A percentile compares a stretch with the other conserved stretches of the same genome.
These are phyloP conservation scores for Scaptodrosophila latifasciaeformis DNA, from an alignment of 2,888 invertebrate species.

Conservation along the genomic window DNA sequence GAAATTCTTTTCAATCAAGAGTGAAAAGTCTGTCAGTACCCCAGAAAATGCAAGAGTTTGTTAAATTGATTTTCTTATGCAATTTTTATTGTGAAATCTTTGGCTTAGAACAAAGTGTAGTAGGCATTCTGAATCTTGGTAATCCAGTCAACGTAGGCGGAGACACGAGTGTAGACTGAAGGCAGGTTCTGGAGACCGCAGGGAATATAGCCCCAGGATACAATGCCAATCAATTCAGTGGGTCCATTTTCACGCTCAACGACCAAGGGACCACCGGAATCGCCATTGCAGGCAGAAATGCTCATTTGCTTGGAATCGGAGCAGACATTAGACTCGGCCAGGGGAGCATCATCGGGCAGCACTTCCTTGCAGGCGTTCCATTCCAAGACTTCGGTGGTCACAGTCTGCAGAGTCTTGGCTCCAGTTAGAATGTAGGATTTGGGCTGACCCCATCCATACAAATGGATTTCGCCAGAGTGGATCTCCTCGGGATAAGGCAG, in stretches of 20 bases:
- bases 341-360: conserved; percentile 56
- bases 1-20: no score
- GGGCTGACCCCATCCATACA: conserved; percentile 76
- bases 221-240: conserved; percentile 74
- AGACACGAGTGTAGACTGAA: conserved; percentile 75
- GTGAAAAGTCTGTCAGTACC: no score
- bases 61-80: no score
- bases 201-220: conserved; percentile 77
- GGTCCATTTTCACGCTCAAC: conserved; percentile 39
- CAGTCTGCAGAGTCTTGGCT: conserved; percentile 64
- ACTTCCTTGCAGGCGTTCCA: conserved; percentile 47
- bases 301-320: conserved; percentile 74
- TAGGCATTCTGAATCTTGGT: conserved; percentile 50
- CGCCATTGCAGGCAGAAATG: conserved; percentile 75
- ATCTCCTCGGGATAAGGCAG: conserved; percentile 67
- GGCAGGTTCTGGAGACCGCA: conserved; percentile 74
- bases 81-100: no score
- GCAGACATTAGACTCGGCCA: conserved; percentile 74
- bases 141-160: conserved; percentile 75
- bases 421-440: conserved; percentile 40
- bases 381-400: conserved; percentile 60
- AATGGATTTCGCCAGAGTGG: conserved; percentile 61
- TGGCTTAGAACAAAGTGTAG: conserved; percentile 48
- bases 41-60: no score
- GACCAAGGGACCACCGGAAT: conserved; percentile 73